These are phyloP conservation scores for Falcunculus frontatus DNA, from an alignment of 2,113 vertebrate genomes.

Conservation along the genomic window DNA sequence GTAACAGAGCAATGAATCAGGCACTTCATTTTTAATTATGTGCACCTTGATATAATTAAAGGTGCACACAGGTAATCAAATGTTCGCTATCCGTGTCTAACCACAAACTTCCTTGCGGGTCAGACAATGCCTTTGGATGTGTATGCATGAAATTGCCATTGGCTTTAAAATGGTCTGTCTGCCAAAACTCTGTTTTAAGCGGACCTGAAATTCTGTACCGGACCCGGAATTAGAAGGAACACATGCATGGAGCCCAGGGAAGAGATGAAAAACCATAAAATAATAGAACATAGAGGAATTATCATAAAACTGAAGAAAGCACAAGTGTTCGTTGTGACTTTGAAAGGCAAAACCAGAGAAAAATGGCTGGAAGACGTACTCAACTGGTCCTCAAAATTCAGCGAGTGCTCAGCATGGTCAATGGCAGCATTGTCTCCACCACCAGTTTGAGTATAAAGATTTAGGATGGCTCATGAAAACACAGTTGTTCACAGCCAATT, in stretches of 20 bases:
- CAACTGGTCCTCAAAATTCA: background rate
- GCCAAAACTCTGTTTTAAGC: background rate
- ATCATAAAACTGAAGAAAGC: background rate
- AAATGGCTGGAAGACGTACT: background rate
- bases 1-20: background rate
- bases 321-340: background rate
- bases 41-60: background rate
- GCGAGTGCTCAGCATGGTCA: background rate
- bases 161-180: background rate
- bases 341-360: background rate
- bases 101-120: background rate
- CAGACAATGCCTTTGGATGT: background rate
- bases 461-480: constrained; percentile 45
- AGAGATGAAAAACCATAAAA: background rate
- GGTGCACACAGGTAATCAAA: constrained; percentile 6
- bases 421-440: background rate
- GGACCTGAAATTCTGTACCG: background rate
- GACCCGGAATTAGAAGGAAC: background rate
- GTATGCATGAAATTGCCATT: background rate
- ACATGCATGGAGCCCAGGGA: background rate
- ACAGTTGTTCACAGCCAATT: constrained; percentile 8
- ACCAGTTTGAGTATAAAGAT: constrained; percentile 15
- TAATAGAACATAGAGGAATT: background rate
- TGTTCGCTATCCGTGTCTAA: background rate
- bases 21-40: background rate